Evolutionary conservation across 2,113 vertebrate genomes (phyloP).

Genomic region (Nymphicus hollandicus): DNA sequence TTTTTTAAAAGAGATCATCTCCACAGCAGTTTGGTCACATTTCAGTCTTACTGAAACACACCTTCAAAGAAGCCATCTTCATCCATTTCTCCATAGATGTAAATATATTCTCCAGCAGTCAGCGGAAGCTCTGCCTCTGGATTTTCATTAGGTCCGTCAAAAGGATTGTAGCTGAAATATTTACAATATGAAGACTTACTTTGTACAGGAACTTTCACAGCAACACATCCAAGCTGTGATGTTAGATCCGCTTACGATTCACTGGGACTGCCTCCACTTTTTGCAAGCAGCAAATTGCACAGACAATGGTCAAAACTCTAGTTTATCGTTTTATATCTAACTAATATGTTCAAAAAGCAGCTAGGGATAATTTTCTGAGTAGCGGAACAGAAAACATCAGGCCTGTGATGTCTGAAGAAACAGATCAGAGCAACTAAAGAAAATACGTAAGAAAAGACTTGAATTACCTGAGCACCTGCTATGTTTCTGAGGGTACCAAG

Average conservation of each 20-base stretch:
- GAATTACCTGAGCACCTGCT: not conserved
- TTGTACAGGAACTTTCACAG: not conserved
- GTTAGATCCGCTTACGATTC: not conserved
- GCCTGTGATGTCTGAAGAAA: not conserved
- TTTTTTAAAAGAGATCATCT: not conserved
- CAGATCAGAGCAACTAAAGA: not conserved
- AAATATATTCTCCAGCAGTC: slow-evolving; percentile 97
- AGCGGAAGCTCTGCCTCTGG: slow-evolving; percentile 95
- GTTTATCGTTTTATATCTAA: not conserved
- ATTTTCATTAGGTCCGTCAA: slow-evolving; percentile 96
- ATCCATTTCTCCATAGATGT: slow-evolving; percentile 95
- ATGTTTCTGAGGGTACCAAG: not conserved
- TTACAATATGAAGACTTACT: not conserved
- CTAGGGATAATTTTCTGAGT: not conserved
- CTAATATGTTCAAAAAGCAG: not conserved
- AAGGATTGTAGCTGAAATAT: slow-evolving; percentile 91
- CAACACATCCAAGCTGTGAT: not conserved
- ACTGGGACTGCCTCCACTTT: not conserved
- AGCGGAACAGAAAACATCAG: not conserved
- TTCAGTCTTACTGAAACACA: slow-evolving; percentile 35
- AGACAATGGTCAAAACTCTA: not conserved
- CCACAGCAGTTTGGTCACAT: not conserved
- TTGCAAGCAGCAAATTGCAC: not conserved
- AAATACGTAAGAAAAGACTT: not conserved
- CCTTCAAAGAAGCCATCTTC: slow-evolving; percentile 99